phyloP scores from a whole-genome alignment of 1,140 invertebrate species.

The Ceratoteleas bidentatus region DNA sequence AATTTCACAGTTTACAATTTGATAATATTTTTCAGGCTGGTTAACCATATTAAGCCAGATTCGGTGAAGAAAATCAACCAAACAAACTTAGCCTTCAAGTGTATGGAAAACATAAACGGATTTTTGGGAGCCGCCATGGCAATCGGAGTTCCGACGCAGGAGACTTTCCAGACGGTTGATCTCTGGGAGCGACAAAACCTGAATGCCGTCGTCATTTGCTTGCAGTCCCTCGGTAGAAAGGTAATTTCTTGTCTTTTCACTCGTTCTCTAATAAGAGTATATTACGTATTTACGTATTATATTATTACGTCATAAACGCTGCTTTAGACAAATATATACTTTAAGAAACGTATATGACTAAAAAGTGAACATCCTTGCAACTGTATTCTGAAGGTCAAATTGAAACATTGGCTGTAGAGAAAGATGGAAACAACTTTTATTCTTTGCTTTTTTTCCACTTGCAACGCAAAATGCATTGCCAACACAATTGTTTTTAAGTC shows the following conservation, averaged over 20 bases:
- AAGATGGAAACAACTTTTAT: too few species aligned
- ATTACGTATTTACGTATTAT: too few species aligned
- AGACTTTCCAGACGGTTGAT: constrained; percentile 98
- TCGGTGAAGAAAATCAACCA: constrained; percentile 94
- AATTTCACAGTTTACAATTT: not conserved
- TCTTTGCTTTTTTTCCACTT: too few species aligned
- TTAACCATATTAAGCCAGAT: constrained; percentile 89
- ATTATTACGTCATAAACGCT: too few species aligned
- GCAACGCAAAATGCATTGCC: too few species aligned
- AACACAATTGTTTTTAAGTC: too few species aligned
- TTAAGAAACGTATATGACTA: too few species aligned
- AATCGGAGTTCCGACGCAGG: constrained; percentile 96
- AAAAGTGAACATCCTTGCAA: too few species aligned
- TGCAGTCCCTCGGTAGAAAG: constrained; percentile 97
- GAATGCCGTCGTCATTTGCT: constrained; percentile 96
- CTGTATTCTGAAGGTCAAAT: too few species aligned
- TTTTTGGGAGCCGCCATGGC: constrained; percentile 93
- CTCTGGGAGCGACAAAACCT: constrained; percentile 97
- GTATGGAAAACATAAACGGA: constrained; percentile 99
- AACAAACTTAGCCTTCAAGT: constrained; percentile 96
- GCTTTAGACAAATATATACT: too few species aligned
- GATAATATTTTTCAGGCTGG: constrained; percentile 84
- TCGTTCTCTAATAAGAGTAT: not conserved
- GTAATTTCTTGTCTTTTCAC: constrained; percentile 71
- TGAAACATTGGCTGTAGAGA: too few species aligned